phyloP scores from a whole-genome alignment of 2,113 vertebrate species.

The Pimephales promelas region DNA sequence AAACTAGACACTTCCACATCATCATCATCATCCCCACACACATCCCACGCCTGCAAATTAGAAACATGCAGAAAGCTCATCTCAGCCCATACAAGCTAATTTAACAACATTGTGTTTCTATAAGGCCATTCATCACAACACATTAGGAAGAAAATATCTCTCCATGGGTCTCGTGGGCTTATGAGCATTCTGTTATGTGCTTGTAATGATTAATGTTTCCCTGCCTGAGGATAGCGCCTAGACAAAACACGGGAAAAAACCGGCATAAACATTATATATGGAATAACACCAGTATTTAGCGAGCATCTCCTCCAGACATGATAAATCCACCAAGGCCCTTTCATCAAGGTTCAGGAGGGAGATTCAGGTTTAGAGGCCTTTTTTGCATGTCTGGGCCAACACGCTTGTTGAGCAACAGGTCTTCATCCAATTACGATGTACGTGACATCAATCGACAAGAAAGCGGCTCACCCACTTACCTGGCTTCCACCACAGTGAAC shows the following conservation, averaged over 20 bases:
- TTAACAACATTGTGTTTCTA: slow-evolving; percentile 20
- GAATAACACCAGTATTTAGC: slow-evolving; percentile 33
- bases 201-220: slow-evolving; percentile 44
- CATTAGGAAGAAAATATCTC: slow-evolving; percentile 38
- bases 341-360: slow-evolving; percentile 10
- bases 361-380: slow-evolving; percentile 3
- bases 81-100: slow-evolving; percentile 27
- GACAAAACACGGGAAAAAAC: slow-evolving; percentile 30
- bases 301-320: slow-evolving; percentile 31
- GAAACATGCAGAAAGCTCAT: slow-evolving; percentile 27
- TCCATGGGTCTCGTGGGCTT: slow-evolving; percentile 18
- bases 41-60: slow-evolving; percentile 17
- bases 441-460: slow-evolving; percentile 14
- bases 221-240: slow-evolving; percentile 34
- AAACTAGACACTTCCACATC: slow-evolving; percentile 25
- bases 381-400: slow-evolving; percentile 20
- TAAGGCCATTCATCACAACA: slow-evolving; percentile 41
- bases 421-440: slow-evolving; percentile 26
- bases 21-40: slow-evolving; percentile 31
- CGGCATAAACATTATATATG: slow-evolving; percentile 27
- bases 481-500: background rate
- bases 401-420: background rate
- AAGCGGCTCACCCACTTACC: slow-evolving; percentile 37
- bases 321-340: slow-evolving; percentile 31
- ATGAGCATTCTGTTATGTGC: slow-evolving; percentile 32